Percentiles rank a stretch among this genome's conserved stretches.
Conservation (phyloP, 2,888 invertebrate species). For the Heteromurus nitidus region DNA sequence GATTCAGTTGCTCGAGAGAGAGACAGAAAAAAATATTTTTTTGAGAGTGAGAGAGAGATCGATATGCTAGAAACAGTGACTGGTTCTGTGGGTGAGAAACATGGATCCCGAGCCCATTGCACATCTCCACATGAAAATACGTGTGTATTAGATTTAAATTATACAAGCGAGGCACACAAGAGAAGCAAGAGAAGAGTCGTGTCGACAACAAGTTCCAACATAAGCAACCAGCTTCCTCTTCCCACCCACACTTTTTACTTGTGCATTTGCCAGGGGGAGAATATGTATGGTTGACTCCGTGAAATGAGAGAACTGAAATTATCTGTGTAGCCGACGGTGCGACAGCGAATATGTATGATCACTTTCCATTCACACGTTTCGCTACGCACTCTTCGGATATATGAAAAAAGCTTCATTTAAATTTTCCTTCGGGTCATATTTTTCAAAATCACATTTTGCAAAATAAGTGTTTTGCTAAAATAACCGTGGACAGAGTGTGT, state of each 20-base stretch:
- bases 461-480: too few relatives aligned
- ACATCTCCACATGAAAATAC: slow-evolving; percentile 4
- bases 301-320: neutral
- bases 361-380: slow-evolving; percentile 11
- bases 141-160: slow-evolving; percentile 51
- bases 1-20: slow-evolving; percentile 11
- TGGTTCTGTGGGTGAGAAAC: slow-evolving; percentile 47
- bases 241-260: slow-evolving; percentile 67
- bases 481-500: too few relatives aligned
- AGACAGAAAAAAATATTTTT: slow-evolving; percentile 6
- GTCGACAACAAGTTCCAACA: neutral
- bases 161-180: slow-evolving; percentile 8
- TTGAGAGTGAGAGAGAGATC: slow-evolving; percentile 49
- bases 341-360: too few relatives aligned
- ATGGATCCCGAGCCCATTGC: slow-evolving; percentile 31
- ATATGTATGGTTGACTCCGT: neutral
- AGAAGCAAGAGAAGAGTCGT: too few relatives aligned
- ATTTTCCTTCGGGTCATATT: too few relatives aligned
- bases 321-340: neutral
- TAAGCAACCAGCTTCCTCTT: slow-evolving; percentile 55
- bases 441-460: too few relatives aligned
- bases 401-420: too few relatives aligned
- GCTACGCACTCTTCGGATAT: slow-evolving; percentile 7
- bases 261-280: slow-evolving; percentile 22
- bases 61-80: slow-evolving; percentile 57